These are phyloP conservation scores for Clavelina lepadiformis DNA, from an alignment of 23 tunicate genomes.

Conservation along the genomic window DNA sequence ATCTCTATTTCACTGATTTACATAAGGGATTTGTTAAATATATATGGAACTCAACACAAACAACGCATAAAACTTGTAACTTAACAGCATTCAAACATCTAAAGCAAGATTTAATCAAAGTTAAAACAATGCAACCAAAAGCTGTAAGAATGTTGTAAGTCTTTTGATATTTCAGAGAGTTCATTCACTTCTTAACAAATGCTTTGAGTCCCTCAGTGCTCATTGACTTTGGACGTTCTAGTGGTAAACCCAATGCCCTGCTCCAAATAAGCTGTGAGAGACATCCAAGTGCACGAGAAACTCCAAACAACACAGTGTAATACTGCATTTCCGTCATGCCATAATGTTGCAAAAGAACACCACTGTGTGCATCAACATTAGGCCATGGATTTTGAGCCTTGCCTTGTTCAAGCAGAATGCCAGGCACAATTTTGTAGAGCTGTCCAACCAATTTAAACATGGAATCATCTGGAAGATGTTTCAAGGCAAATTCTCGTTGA, in stretches of 20 bases:
- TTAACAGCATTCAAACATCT: no score
- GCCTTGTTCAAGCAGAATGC: slow-evolving; percentile 86
- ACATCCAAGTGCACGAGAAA: slow-evolving; percentile 92
- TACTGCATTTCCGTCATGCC: slow-evolving; percentile 93
- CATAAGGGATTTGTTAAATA: no score
- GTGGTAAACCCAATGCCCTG: slow-evolving; percentile 88
- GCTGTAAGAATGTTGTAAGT: no score
- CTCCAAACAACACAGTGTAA: slow-evolving; percentile 96
- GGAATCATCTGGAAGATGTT: slow-evolving; percentile 94
- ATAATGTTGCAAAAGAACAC: slow-evolving; percentile 93
- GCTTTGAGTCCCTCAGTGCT: slow-evolving; percentile 81
- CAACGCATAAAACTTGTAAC: no score
- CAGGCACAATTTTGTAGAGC: slow-evolving; percentile 90
- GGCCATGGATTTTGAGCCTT: slow-evolving; percentile 97
- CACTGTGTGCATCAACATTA: slow-evolving; percentile 99
- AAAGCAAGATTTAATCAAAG: no score
- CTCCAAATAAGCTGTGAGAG: slow-evolving; percentile 97
- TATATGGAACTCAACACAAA: no score
- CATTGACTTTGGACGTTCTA: slow-evolving; percentile 97
- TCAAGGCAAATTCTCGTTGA: slow-evolving; percentile 97
- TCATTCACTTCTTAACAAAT: slow-evolving; percentile 63
- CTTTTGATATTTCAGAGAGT: no score
- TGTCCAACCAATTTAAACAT: slow-evolving; percentile 97
- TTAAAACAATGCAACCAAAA: no score
- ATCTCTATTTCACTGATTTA: no score